A percentile compares a stretch with the other conserved stretches of the same genome.
Evolutionary conservation across 2,888 invertebrate species (phyloP).

Genomic region (Hyles lineata): DNA sequence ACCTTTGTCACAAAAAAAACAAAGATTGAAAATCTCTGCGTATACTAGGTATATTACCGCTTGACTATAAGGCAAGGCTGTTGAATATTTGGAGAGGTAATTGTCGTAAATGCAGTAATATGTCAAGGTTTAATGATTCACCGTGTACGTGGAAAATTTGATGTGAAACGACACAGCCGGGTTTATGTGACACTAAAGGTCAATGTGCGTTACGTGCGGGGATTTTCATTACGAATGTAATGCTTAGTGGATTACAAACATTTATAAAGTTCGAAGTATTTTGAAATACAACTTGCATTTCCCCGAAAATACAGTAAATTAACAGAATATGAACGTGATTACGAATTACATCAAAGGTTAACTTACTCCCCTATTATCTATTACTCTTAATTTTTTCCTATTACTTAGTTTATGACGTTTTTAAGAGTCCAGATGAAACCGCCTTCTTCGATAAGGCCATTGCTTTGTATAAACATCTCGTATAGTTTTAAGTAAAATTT

Average conservation of each 20-base stretch:
- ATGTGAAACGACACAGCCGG: conserved; percentile 12
- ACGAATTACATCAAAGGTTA: no score
- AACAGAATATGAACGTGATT: no score
- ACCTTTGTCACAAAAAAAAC: no score
- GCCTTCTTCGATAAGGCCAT: no score
- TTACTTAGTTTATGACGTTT: no score
- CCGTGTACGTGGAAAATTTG: conserved; percentile 9
- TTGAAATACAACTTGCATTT: neutral
- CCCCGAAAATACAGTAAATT: neutral
- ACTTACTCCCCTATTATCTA: no score
- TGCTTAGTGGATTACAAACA: neutral
- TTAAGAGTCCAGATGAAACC: no score
- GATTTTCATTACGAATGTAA: neutral
- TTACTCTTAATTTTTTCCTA: no score
- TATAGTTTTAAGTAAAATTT: no score
- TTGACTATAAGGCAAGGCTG: neutral
- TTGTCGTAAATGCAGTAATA: conserved; percentile 16
- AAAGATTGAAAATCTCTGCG: neutral
- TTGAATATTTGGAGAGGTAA: conserved; percentile 8
- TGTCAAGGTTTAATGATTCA: conserved; percentile 26
- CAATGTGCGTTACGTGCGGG: neutral
- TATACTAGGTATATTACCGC: neutral
- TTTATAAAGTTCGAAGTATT: neutral
- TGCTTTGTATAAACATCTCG: no score
- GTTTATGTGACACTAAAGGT: neutral